Percentiles rank a stretch among this genome's conserved stretches.
Conservation (phyloP, 2,888 invertebrate species). For the Lamproptera curius region DNA sequence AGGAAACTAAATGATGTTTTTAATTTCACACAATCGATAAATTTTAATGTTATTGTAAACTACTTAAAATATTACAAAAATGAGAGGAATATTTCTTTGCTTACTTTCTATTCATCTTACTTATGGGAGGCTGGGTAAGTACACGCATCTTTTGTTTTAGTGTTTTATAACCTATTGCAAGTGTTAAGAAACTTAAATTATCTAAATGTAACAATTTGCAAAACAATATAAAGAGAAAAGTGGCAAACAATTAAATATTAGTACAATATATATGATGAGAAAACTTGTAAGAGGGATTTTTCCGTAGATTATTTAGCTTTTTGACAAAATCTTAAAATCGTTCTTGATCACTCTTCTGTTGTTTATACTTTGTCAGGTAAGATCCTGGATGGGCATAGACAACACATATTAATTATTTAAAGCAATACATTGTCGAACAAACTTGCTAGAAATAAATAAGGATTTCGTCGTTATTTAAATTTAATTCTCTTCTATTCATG, state of each 20-base stretch:
- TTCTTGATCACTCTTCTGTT: no score
- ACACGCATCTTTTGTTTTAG: background rate
- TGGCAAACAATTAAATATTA: background rate
- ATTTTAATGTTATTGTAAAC: background rate
- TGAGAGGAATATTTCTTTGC: background rate
- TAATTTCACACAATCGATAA: background rate
- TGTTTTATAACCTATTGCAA: background rate
- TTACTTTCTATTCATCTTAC: conserved; percentile 1
- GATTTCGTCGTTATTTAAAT: no score
- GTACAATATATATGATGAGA: background rate
- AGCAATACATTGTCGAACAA: no score
- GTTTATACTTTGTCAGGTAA: no score
- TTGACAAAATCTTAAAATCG: no score
- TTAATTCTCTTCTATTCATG: no score
- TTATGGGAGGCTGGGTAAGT: background rate
- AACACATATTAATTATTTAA: no score
- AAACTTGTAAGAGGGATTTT: background rate
- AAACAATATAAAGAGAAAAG: background rate
- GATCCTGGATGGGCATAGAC: no score
- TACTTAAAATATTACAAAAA: background rate
- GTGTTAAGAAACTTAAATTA: background rate
- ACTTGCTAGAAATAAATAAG: no score
- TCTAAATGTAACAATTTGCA: background rate
- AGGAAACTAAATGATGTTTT: background rate
- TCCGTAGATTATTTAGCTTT: no score